Evolutionary conservation across 1,140 invertebrate genomes (phyloP).

Genomic region (Ceratina calcarata): DNA sequence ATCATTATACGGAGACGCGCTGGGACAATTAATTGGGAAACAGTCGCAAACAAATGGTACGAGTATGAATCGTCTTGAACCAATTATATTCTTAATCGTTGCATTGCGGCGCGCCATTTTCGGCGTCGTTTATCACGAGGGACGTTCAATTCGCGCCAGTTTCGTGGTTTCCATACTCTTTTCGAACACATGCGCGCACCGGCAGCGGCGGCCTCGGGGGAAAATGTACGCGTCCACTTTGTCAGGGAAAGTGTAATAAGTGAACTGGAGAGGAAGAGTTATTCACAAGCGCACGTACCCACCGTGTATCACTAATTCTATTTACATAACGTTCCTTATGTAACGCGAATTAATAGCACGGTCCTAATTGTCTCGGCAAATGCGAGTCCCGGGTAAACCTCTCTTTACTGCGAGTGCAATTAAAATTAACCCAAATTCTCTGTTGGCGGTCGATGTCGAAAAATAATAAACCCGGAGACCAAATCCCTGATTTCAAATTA

Average conservation of each 20-base stretch:
- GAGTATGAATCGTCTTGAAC: not conserved
- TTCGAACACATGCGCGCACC: not conserved
- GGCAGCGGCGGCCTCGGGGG: not conserved
- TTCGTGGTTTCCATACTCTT: not conserved
- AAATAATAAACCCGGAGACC: not conserved
- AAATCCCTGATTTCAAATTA: no score
- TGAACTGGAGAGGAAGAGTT: not conserved
- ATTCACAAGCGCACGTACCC: not conserved
- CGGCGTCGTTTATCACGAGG: not conserved
- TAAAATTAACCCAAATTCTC: not conserved
- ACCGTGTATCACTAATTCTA: not conserved
- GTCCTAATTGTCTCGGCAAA: no score
- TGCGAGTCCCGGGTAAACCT: not conserved
- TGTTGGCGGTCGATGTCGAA: not conserved
- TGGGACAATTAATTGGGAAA: no score
- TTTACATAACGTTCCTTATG: constrained; percentile 14
- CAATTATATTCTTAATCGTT: no score
- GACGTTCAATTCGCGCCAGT: constrained; percentile 1
- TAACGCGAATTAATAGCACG: constrained; percentile 7
- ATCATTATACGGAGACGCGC: no score
- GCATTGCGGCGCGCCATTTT: not conserved
- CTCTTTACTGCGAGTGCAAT: not conserved
- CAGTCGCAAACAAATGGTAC: not conserved
- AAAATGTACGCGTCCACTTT: not conserved
- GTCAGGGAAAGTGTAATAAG: constrained; percentile 18